Conservation (phyloP, 2,797 vertebrate genomes). For the Balearica regulorum region DNA sequence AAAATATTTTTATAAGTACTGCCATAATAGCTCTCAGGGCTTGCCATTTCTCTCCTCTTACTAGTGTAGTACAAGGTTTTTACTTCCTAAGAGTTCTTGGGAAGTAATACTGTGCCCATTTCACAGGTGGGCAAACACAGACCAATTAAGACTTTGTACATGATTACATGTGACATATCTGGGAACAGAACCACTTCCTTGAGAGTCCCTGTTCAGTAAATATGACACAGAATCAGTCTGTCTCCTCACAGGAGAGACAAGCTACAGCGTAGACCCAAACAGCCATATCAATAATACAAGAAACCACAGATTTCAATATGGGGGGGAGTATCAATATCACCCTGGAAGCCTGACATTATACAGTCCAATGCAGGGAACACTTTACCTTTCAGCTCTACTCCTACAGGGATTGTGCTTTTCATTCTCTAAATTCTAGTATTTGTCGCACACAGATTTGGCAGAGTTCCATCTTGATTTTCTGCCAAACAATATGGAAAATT, state of each 20-base stretch:
- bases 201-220: not conserved
- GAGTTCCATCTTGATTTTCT: not conserved
- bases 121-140: not conserved
- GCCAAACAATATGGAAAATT: not conserved
- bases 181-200: not conserved
- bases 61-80: not conserved
- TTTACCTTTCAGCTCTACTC: not conserved
- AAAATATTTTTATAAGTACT: not conserved
- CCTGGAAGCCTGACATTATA: not conserved
- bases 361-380: not conserved
- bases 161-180: not conserved
- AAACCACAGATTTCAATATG: not conserved
- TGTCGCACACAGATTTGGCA: not conserved
- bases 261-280: not conserved
- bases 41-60: not conserved
- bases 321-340: not conserved
- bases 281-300: not conserved
- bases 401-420: not conserved
- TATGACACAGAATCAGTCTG: not conserved
- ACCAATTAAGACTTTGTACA: accelerated
- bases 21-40: not conserved
- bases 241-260: not conserved
- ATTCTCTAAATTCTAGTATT: not conserved
- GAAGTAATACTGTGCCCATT: not conserved
- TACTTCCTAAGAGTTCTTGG: not conserved